Evolutionary conservation across 2,113 vertebrate species (phyloP), one percentile per base, ranked within the genome.

Genomic region (Muntiacus muntjak): DNA sequence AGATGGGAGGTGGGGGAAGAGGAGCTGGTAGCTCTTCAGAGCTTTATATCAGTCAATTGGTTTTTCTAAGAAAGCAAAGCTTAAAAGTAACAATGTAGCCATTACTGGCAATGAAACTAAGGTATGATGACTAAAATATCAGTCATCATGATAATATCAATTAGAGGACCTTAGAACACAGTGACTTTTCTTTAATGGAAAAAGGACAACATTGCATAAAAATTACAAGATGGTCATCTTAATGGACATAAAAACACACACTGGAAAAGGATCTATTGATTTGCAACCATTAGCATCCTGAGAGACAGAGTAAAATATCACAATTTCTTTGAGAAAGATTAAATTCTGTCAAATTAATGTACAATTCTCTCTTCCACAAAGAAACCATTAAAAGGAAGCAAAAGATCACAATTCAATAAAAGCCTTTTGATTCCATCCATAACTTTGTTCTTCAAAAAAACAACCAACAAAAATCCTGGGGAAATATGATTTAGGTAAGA

Each of bases 121-220:
- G 87, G n/a, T 19, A 26, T 13, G 15, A 81, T n/a, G 87, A 97
- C 86, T 83, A 43, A 86, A 91, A 25, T 28, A 47, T 52, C 87
- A 85, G 84, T 90, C 58, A 30, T 78, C 64, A 76, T 23, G 87
- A n/a, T 54, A 84, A 55, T 19, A 19, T 52, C 90, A 54, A 21
- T 43, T 76, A 92, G 57, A 88, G 26, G 45, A 55, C 58, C 87
- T 97, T 54, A 95, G 96, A 57, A 94, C 84, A 86, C 87, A 16
- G 25, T 62, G 87, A 84, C 36, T 81, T 50, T n/a, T 92, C 67
- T 93, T n/a, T 36, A 92, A 96, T 33, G 26, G 83, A 88, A 82
- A 95, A 87, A 89, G 89, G 21, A 96, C 52, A 96, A 36, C 5
- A n/a, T 0, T 64, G 71, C 79, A 87, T 74, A 95, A 91, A 95